Evolutionary conservation across 2,797 vertebrate species (phyloP), one percentile per base, ranked within the genome.

Genomic region (Acanthurus tractus): DNA sequence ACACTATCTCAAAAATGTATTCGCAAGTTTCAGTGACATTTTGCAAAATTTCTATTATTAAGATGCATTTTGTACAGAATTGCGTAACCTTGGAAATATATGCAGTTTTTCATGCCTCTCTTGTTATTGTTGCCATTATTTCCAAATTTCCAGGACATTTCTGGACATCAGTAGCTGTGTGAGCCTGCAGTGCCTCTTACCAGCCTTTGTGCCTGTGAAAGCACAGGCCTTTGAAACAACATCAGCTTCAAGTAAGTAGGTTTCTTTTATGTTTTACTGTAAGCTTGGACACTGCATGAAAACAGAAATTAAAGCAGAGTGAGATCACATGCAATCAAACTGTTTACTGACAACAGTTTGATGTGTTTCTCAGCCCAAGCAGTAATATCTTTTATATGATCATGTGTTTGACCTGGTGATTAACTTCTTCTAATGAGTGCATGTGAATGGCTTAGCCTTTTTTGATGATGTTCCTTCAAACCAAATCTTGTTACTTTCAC

Each of bases 21-120:
- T 25, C 53, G 74, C 46, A 72, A 45, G 58, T 66, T 86, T 74
- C 20, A 52, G 5, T n/a, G 25, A 66, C 22, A 36, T 78, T 56
- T 69, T 78, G 53, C 70, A 40, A 52, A 69, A 49, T 76, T 77
- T 73, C 22, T 63, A 11, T 74, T 6, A 58, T 58, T 42, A 42
- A 70, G 71, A 25, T 25, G 10, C 10, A 53, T 65, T 59, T 69
- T 69, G 10, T 63, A 53, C 8, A n/a, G 20, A 53, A 52, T 46
- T 67, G 29, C 63, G 46, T 38, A 77, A 73, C 76, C 72, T 87
- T 84, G 79, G 67, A 38, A 14, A 15, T 44, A 42, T 10, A 8
- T 25, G 8, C 18, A 50, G 61, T 22, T 46, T 67, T 66, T 58
- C 48, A 81, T 70, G 58, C 34, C 65, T 81, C 34, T 70, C 40